Evolutionary conservation across 2,888 invertebrate species (phyloP).

Genomic region (Agrotis segetum): DNA sequence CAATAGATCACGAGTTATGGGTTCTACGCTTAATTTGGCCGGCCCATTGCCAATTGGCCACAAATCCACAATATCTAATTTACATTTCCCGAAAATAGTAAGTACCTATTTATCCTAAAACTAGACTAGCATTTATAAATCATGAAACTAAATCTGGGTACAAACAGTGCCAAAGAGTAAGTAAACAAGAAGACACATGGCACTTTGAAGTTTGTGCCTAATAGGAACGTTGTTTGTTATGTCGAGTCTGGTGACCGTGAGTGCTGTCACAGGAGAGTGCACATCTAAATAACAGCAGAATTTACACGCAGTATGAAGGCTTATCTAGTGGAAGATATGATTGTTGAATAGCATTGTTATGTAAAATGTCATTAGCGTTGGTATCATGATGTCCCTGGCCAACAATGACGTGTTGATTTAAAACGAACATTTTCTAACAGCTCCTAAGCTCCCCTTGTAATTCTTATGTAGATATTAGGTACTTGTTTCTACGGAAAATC

Average conservation of each 20-base stretch:
- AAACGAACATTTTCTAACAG: background rate
- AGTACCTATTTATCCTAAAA: background rate
- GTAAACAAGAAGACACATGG: conserved; percentile 18
- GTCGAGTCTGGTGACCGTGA: conserved; percentile 29
- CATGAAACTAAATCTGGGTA: conserved; percentile 24
- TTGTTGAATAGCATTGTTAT: conserved; percentile 14
- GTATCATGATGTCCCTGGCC: conserved; percentile 1
- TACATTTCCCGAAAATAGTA: background rate
- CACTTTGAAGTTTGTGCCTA: conserved; percentile 29
- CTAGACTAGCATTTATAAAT: conserved; percentile 8
- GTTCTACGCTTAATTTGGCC: background rate
- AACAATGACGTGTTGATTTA: background rate
- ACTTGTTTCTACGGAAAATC: too few species aligned
- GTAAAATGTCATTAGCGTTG: conserved; percentile 10
- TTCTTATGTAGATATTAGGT: too few species aligned
- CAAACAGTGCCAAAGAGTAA: conserved; percentile 37
- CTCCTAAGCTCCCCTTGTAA: too few species aligned
- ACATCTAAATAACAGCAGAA: conserved; percentile 32
- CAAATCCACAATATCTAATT: background rate
- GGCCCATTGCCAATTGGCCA: conserved; percentile 7
- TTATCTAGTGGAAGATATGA: conserved; percentile 31
- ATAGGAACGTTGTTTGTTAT: conserved; percentile 11
- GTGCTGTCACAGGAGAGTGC: conserved; percentile 24
- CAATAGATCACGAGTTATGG: background rate
- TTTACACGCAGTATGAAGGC: background rate